Base-by-base conservation (phyloP, 2,888 invertebrate species). In the Leucozona laternaria region DNA sequence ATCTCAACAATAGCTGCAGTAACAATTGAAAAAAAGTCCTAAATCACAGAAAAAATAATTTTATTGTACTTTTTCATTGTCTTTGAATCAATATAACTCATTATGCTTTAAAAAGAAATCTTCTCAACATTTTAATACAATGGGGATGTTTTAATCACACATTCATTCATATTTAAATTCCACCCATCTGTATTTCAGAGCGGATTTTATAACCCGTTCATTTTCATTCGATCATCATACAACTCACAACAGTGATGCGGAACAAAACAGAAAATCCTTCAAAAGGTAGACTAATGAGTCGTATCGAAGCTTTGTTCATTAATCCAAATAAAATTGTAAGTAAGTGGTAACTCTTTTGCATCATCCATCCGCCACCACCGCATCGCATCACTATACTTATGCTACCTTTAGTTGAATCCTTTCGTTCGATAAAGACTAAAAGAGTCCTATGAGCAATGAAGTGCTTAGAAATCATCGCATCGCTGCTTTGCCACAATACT, bases 291-390 rank as follows among this genome's bases (percentile, higher is more conserved):
- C 86, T 86, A 86, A 86, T 86, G 86, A 86, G 86, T 86, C 86
- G 86, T 86, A 86, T 86, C 86, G 82, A 75, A 78, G 86, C 86
- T 86, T 86, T 82, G 86, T 86, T 86, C 86, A 82, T 86, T 86
- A 86, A 86, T 86, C 86, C 86, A 86, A 86, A 86, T 82, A 86
- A 82, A 86, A 86, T 86, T 86, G 86, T 81, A 86, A 82, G 82
- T 81, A 86, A 86, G 86, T 86, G 82, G 86, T 86, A 82, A 81
- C 82, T 75, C 79, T 25, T 53, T 34, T 48, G 58, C 58, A 53
- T 53, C 53, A 53, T 53, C 53, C 53, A 53, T 53, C 53, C 53
- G 25, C 53, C n/a, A 28, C 25, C 25, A 53, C 6, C 25, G 2
- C 25, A 25, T 2, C 25, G 13, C 22, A 28, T 22, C 68, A 48